These are phyloP conservation scores for Umimayanthus kanabou DNA, from an alignment of 92 coral and sea anemone species.

Conservation along the genomic window DNA sequence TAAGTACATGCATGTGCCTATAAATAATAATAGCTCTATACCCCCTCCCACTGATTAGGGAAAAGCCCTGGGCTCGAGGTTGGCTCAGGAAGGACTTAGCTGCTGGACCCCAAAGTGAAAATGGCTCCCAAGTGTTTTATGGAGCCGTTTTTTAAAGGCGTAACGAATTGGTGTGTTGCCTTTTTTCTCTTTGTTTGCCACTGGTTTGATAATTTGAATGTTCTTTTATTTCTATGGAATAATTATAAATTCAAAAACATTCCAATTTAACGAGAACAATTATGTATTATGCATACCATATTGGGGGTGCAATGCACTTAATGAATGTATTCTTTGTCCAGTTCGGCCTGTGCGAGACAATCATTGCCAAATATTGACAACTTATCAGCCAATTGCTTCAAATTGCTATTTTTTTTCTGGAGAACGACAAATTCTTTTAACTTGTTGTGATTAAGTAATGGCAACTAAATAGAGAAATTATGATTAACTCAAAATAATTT, in stretches of 20 bases:
- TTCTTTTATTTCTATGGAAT: background rate
- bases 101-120: background rate
- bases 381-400: background rate
- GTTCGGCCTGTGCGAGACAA: background rate
- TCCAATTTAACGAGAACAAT: background rate
- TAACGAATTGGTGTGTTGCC: background rate
- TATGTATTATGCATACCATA: background rate
- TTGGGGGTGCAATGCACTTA: background rate
- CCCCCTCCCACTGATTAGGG: no score
- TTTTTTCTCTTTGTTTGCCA: background rate
- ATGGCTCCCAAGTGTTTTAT: background rate
- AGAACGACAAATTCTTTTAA: background rate
- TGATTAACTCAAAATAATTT: no score
- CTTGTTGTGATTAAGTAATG: background rate
- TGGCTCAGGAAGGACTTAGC: background rate
- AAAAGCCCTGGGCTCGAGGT: no score
- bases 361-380: conserved; percentile 5
- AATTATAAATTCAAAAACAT: background rate
- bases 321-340: background rate
- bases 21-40: no score
- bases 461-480: background rate
- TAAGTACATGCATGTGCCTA: background rate
- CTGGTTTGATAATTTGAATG: background rate
- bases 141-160: background rate
- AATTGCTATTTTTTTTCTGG: background rate